These are phyloP conservation scores for Agriopis marginaria DNA, from an alignment of 2,888 invertebrate species.

Conservation along the genomic window DNA sequence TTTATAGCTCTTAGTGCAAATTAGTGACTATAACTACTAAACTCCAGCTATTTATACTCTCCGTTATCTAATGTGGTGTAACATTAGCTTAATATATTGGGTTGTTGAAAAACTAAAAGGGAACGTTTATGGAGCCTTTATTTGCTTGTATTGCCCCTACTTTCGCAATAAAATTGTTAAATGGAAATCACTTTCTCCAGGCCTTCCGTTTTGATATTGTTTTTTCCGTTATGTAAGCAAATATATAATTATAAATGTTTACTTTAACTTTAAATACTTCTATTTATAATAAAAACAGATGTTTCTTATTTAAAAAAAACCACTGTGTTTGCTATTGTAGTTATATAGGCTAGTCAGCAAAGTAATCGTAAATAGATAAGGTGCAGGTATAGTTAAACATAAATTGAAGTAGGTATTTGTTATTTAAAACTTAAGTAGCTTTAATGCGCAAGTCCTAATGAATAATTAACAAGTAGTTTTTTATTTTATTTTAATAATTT, in stretches of 20 bases:
- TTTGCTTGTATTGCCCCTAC: conserved; percentile 6
- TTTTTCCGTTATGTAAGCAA: not conserved
- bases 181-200: not conserved
- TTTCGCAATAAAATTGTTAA: conserved; percentile 11
- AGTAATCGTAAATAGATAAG: too few relatives aligned
- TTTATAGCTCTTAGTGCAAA: conserved; percentile 60
- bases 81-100: conserved; percentile 52
- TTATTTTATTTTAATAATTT: too few relatives aligned
- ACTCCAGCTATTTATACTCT: conserved; percentile 53
- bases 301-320: too few relatives aligned
- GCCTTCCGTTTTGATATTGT: not conserved
- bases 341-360: too few relatives aligned
- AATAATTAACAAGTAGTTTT: too few relatives aligned
- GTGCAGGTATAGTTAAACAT: too few relatives aligned
- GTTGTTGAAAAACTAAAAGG: conserved; percentile 21
- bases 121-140: conserved; percentile 4
- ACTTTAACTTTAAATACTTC: too few relatives aligned
- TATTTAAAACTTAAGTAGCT: too few relatives aligned
- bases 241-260: not conserved
- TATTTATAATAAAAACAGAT: too few relatives aligned
- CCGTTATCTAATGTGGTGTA: conserved; percentile 44
- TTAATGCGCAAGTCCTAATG: too few relatives aligned
- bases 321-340: too few relatives aligned
- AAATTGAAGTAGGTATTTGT: too few relatives aligned
- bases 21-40: conserved; percentile 61